A percentile compares a stretch with the other conserved stretches of the same genome.
phyloP scores from a whole-genome alignment of 2,797 vertebrate genomes.

The Tiaroga cobitis region DNA sequence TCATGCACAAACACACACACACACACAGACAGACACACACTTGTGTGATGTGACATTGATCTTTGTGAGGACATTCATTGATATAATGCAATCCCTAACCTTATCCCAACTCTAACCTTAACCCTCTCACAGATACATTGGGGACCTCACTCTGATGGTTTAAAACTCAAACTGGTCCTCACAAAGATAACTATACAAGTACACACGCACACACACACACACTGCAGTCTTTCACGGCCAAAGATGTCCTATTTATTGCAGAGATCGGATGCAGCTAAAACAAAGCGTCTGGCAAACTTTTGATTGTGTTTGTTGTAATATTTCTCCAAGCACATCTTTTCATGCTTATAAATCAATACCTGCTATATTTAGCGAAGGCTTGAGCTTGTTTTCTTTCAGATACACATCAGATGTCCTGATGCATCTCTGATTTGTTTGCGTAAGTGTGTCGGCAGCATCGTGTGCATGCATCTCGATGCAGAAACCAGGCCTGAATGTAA shows the following conservation, averaged over 20 bases:
- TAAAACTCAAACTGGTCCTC: not conserved
- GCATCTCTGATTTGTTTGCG: conserved; percentile 5
- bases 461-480: not conserved
- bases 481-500: not conserved
- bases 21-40: not conserved
- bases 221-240: not conserved
- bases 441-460: not conserved
- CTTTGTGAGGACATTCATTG: not conserved
- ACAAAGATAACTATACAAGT: not conserved
- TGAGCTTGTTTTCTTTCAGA: not conserved
- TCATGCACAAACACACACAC: not conserved
- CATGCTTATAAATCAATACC: conserved; percentile 33
- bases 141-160: not conserved
- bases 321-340: conserved; percentile 17
- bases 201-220: not conserved
- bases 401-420: not conserved
- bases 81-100: not conserved
- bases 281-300: not conserved
- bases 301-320: conserved; percentile 4
- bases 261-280: not conserved
- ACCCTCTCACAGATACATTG: too few relatives aligned
- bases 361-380: conserved; percentile 29
- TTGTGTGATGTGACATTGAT: not conserved
- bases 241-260: not conserved
- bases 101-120: too few relatives aligned